Evolutionary conservation across 2,113 vertebrate genomes (phyloP), one percentile per base, ranked within the genome.

Genomic region (Barnardius zonarius): DNA sequence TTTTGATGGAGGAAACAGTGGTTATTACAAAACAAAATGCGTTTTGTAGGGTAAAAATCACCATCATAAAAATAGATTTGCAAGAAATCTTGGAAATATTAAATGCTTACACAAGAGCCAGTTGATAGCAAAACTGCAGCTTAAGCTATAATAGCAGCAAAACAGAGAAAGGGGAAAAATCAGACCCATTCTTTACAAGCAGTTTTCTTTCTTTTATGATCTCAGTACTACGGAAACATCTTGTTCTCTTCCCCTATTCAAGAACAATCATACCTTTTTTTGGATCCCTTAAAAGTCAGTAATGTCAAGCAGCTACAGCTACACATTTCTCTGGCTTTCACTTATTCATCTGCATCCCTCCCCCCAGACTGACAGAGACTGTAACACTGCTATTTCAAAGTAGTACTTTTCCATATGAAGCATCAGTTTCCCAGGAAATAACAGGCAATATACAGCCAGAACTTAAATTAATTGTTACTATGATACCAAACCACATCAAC

Each of bases 131-230:
- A 90, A 95, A 83, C 82, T 74, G 72, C 94, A 67, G 67, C 75
- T 92, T 76, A 90, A 54, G 46, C 90, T 91, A 41, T 74, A 93
- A 94, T 25, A 72, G 51, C 16, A 91, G 52, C 35, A 72, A 92
- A 88, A 79, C 0, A 89, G 57, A 89, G 87, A 70, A 59, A 17
- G 37, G 62, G 48, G 11, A 88, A 88, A 83, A 95, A 97, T 93
- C 74, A 96, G 75, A 82, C 31, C 20, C 54, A 63, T 86, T 91
- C 93, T 92, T 94, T 75, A 80, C n/a, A 73, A 92, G 94, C 70
- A 88, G 93, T 94, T 95, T 96, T 93, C 91, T 84, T 80, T 77
- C 88, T 84, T 96, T 94, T 95, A 95, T 73, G 72, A 82, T 90
- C 75, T 91, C 2, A 3, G 93, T 93, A 90, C 87, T 85, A 90